These are phyloP conservation scores for Phaonia tiefii DNA, from an alignment of 2,888 invertebrate species.

Conservation along the genomic window DNA sequence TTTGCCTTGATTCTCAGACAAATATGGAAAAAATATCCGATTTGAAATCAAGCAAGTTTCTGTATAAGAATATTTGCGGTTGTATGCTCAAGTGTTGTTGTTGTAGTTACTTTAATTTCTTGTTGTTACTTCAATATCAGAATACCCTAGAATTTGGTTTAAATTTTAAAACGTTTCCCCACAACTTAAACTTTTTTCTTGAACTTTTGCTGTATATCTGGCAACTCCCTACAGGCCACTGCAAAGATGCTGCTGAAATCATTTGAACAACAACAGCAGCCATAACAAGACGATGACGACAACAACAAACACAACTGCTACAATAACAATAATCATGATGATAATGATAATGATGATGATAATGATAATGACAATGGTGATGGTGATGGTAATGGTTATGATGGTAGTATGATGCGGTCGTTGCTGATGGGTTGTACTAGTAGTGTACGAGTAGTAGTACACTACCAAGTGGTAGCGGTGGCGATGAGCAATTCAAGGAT, in stretches of 20 bases:
- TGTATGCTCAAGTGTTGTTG: too few relatives aligned
- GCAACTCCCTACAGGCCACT: conserved; percentile 21
- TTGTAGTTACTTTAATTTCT: too few relatives aligned
- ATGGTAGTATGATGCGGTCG: background rate
- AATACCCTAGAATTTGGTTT: too few relatives aligned
- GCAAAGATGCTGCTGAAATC: conserved; percentile 33
- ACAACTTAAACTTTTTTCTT: too few relatives aligned
- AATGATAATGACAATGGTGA: conserved; percentile 46
- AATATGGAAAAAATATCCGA: too few relatives aligned
- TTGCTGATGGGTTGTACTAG: conserved; percentile 18
- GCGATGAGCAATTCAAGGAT: conserved; percentile 44
- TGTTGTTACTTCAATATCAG: too few relatives aligned
- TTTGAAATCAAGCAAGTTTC: too few relatives aligned
- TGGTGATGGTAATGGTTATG: conserved; percentile 51
- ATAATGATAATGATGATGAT: conserved; percentile 59
- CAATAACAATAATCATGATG: conserved; percentile 35
- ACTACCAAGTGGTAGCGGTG: background rate
- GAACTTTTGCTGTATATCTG: too few relatives aligned
- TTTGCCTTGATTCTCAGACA: too few relatives aligned
- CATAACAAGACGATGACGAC: background rate
- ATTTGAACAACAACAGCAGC: conserved; percentile 25
- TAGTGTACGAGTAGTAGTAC: background rate
- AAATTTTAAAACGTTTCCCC: too few relatives aligned
- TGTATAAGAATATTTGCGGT: too few relatives aligned
- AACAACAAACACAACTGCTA: background rate